Evolutionary conservation across 2,797 vertebrate genomes (phyloP).

Genomic region (Anniella stebbinsi): DNA sequence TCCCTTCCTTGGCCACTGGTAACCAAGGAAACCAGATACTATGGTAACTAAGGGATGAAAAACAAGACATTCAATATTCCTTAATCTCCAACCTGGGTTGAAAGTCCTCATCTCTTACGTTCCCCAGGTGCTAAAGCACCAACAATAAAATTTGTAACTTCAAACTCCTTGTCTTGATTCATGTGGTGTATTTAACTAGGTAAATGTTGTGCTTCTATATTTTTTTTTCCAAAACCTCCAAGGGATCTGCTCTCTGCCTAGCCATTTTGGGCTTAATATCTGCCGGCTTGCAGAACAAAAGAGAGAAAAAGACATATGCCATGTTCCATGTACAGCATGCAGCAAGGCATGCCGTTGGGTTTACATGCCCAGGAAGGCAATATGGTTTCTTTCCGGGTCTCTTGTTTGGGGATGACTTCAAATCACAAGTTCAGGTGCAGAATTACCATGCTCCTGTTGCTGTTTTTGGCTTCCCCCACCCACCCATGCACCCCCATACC

Average conservation of each 20-base stretch:
- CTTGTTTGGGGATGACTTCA: neutral
- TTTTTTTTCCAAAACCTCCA: slow-evolving; percentile 11
- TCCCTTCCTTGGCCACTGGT: slow-evolving; percentile 79
- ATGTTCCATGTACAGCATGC: neutral
- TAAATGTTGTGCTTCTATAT: slow-evolving; percentile 43
- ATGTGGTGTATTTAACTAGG: slow-evolving; percentile 29
- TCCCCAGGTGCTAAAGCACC: slow-evolving; percentile 45
- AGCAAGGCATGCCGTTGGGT: neutral
- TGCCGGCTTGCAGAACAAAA: neutral
- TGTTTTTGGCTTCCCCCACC: neutral
- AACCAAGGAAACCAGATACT: slow-evolving; percentile 83
- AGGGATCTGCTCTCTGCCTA: slow-evolving; percentile 39
- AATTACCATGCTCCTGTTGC: no score
- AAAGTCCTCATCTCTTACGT: slow-evolving; percentile 59
- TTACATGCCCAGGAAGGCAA: neutral
- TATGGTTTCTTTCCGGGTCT: neutral
- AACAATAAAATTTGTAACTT: slow-evolving; percentile 35
- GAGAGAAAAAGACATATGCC: neutral
- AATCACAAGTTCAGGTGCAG: neutral
- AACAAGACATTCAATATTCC: slow-evolving; percentile 57
- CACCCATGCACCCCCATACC: no score
- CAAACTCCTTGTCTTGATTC: slow-evolving; percentile 40
- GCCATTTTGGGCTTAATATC: slow-evolving; percentile 34
- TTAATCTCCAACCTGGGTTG: slow-evolving; percentile 53
- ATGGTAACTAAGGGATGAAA: slow-evolving; percentile 79